These are phyloP conservation scores for Onychomys leucogaster DNA, from an alignment of 2,797 vertebrate species.

Conservation along the genomic window DNA sequence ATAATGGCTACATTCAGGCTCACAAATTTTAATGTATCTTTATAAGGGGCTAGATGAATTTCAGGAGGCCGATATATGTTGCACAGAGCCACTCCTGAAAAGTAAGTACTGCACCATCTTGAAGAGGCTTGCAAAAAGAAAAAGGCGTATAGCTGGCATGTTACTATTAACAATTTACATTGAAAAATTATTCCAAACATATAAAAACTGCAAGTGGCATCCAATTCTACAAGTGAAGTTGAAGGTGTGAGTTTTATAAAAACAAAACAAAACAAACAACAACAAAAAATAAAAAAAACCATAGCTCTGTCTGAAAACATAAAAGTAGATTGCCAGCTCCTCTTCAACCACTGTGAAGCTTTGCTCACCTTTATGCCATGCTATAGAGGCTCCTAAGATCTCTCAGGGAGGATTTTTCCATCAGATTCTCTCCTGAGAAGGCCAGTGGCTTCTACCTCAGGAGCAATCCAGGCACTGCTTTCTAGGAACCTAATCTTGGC, in stretches of 20 bases:
- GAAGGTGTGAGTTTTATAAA: background rate
- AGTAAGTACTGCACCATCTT: too few relatives aligned
- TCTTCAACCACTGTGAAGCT: background rate
- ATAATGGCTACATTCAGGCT: too few relatives aligned
- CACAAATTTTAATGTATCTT: too few relatives aligned
- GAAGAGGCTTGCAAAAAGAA: too few relatives aligned
- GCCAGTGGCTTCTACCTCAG: background rate
- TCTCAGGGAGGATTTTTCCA: background rate
- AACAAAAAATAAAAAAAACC: too few relatives aligned
- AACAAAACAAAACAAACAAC: too few relatives aligned
- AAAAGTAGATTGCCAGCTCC: background rate
- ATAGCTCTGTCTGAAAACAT: too few relatives aligned
- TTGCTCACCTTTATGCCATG: rapidly evolving
- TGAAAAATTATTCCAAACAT: background rate
- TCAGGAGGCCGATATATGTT: too few relatives aligned
- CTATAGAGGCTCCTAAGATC: background rate
- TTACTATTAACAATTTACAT: too few relatives aligned
- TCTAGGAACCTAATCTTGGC: background rate
- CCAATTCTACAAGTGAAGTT: background rate
- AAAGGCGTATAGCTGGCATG: too few relatives aligned
- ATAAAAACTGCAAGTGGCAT: background rate
- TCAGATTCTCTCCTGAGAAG: rapidly evolving
- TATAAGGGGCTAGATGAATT: too few relatives aligned
- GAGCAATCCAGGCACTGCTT: background rate
- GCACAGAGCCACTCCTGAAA: too few relatives aligned